Base-by-base conservation (phyloP, 1,140 invertebrate species). In the Macrocentrus cingulum region DNA sequence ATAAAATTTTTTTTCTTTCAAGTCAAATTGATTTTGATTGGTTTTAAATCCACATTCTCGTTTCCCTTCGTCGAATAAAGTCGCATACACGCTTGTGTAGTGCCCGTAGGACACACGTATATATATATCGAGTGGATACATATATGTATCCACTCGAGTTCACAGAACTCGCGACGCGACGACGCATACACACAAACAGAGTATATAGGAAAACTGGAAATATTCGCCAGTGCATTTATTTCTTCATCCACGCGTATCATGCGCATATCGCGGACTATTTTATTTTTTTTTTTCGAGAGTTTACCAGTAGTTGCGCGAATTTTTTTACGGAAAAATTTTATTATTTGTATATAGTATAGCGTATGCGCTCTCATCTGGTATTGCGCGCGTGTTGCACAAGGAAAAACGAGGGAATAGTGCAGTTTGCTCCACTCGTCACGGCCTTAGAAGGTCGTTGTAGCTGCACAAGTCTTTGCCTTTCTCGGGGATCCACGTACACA, bases 361-460 rank as follows among this genome's bases (percentile, higher is more conserved):
- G n/a, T n/a, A n/a, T n/a, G n/a, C n/a, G n/a, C n/a, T n/a, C n/a
- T n/a, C n/a, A n/a, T n/a, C n/a, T n/a, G n/a, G n/a, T n/a, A n/a
- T n/a, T n/a, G n/a, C n/a, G n/a, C 16, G 15, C 15, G 45, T 23
- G 16, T 57, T 59, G 56, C 2, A 16, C 7, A 48, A 48, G 19
- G 15, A 25, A 46, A 23, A 54, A 23, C 42, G 32, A 13, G 19
- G 42, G 44, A 55, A 44, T 44, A 23, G 25, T 4, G 18, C 15
- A 37, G 44, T 20, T 20, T 34, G 22, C 22, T 25, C 25, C 29
- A 49, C 25, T 49, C 13, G 46, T 49, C 45, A 41, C 56, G 56
- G 56, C 56, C 56, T 59, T 59, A 59, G 49, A 59, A 59, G 56
- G 56, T 59, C 56, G 56, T 39, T 59, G 22, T 18, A 34, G 36